Evolutionary conservation across 2,113 vertebrate genomes (phyloP).

Genomic region (Xiphophorus couchianus): DNA sequence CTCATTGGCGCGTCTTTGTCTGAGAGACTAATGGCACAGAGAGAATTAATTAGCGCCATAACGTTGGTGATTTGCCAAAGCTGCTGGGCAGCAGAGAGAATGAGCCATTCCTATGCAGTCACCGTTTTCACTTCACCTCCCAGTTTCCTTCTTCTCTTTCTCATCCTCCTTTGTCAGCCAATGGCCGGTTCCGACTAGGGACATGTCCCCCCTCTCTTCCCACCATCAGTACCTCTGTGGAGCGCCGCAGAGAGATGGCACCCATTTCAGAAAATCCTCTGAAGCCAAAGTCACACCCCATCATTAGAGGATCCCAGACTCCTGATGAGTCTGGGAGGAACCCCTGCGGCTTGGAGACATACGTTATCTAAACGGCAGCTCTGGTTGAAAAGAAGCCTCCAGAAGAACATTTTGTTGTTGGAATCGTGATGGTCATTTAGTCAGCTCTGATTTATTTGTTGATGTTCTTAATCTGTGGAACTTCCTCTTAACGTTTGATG

Average conservation of each 20-base stretch:
- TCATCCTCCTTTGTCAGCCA: slow-evolving; percentile 41
- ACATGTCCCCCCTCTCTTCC: slow-evolving; percentile 55
- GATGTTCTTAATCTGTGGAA: too few species aligned
- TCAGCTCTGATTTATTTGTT: too few species aligned
- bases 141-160: slow-evolving; percentile 27
- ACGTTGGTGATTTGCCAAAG: slow-evolving; percentile 89
- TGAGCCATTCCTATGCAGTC: slow-evolving; percentile 62
- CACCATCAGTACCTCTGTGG: slow-evolving; percentile 58
- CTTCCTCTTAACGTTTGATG: too few species aligned
- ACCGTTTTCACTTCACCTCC: slow-evolving; percentile 20
- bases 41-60: slow-evolving; percentile 93
- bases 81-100: slow-evolving; percentile 53
- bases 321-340: slow-evolving; percentile 36
- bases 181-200: slow-evolving; percentile 33
- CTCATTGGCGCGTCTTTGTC: slow-evolving; percentile 86
- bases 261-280: slow-evolving; percentile 71
- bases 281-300: slow-evolving; percentile 70
- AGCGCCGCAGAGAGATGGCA: slow-evolving; percentile 64
- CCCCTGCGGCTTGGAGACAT: slow-evolving; percentile 44
- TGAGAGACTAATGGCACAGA: slow-evolving; percentile 93
- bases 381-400: too few species aligned
- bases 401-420: background rate
- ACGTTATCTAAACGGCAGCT: slow-evolving; percentile 19
- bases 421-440: background rate
- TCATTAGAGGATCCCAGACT: slow-evolving; percentile 52